Evolutionary conservation across 1,140 invertebrate genomes (phyloP), one percentile per base, ranked within the genome.

Genomic region (Ganaspis sp.): DNA sequence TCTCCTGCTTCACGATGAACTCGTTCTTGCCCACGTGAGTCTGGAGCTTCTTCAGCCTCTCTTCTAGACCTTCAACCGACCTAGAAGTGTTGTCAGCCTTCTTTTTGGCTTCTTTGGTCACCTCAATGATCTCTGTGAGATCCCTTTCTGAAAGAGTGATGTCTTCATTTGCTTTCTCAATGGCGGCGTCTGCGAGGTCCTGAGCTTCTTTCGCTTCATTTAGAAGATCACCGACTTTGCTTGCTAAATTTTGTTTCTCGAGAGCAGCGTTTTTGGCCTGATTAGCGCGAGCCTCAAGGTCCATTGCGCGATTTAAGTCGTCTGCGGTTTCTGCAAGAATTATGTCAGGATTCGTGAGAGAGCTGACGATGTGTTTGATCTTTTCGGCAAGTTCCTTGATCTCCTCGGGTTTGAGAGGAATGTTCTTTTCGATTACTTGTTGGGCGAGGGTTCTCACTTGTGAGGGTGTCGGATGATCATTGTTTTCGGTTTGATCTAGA

Each of bases 301-400:
- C 83, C 81, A 95, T 94, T 0, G 97, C 97, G 79, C 91, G 90
- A 26, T 92, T 90, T 64, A 98, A 90, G 90, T 98, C 96, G 37
- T 94, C 93, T 70, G 94, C 93, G 0, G 98, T 99, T 69, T 95
- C 97, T 23, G 92, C 92, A 45, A 99, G 94, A 83, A 99, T 99
- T 76, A 93, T 93, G 83, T 99, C 97, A 74, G 98, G 98, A 87
- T 99, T 94, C 37, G 96, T 97, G 5, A 99, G 90, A 9, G 95
- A 95, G 3, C 94, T 93, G 6, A 99, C 96, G 8, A 97, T 97
- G 17, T 94, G 91, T 85, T 97, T 96, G 72, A 99, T 99, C 82
- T 96, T 92, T 45, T 94, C 92, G 2, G 97, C 97, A 53, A 99
- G 87, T 26, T 95, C 92, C 64, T 93, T 94, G 74, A 99, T 98